Evolutionary conservation across 2,113 vertebrate species (phyloP).

Genomic region (Vireo altiloquus): DNA sequence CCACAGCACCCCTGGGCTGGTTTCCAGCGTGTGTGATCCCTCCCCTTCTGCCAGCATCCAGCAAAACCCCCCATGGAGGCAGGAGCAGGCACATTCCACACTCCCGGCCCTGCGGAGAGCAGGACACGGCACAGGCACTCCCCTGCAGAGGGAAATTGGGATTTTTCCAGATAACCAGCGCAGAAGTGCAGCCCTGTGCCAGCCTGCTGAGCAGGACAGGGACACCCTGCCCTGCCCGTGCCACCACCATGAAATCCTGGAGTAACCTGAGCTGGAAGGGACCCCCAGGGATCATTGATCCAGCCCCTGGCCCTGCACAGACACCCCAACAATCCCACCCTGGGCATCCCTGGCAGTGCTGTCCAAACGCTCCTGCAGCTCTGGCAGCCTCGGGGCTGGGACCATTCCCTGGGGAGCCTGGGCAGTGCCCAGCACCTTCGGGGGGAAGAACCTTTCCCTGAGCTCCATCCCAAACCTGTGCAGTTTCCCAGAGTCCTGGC

Average conservation of each 20-base stretch:
- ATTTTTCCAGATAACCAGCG: background rate
- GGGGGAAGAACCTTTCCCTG: background rate
- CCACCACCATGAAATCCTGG: background rate
- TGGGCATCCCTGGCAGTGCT: background rate
- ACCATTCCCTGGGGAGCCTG: background rate
- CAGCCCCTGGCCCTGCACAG: background rate
- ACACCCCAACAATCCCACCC: background rate
- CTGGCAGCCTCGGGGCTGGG: background rate
- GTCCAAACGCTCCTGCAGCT: background rate
- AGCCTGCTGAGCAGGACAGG: background rate
- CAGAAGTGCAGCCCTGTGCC: background rate
- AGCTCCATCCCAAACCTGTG: fast-evolving
- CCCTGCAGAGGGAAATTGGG: fast-evolving
- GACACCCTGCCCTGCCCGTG: fast-evolving
- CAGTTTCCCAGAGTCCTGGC: background rate
- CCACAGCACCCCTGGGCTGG: background rate
- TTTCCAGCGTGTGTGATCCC: background rate
- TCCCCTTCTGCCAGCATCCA: background rate
- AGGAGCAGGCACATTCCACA: background rate
- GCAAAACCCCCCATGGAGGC: background rate
- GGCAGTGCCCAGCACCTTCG: background rate
- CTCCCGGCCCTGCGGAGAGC: fast-evolving
- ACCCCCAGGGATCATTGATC: fast-evolving
- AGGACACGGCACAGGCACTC: fast-evolving
- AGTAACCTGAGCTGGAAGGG: background rate